A percentile compares a stretch with the other conserved stretches of the same genome.
phyloP scores from a whole-genome alignment of 1,140 invertebrate genomes.

The Leptinotarsa lineolata region DNA sequence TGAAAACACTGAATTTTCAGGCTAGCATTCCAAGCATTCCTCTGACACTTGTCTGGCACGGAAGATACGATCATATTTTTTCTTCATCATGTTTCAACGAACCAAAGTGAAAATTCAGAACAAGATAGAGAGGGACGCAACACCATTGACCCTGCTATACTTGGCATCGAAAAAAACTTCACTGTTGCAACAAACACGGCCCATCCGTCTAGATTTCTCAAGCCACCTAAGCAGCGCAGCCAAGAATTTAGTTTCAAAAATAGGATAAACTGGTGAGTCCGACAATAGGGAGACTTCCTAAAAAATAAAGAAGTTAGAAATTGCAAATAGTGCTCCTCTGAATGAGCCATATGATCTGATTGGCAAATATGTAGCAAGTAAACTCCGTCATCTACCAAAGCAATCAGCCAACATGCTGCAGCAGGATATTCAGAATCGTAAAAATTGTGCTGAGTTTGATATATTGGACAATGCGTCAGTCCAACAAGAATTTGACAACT shows the following conservation, averaged over 20 bases:
- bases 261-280: background rate
- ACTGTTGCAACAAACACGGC: constrained; percentile 3
- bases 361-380: constrained; percentile 36
- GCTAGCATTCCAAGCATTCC: too few species aligned
- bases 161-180: background rate
- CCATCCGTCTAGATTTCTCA: background rate
- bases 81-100: too few species aligned
- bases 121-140: background rate
- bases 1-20: too few species aligned
- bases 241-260: background rate
- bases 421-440: constrained; percentile 1
- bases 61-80: too few species aligned
- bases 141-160: constrained; percentile 4
- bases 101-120: constrained; percentile 11
- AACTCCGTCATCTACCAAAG: constrained; percentile 28
- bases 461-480: background rate
- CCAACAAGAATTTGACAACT: background rate
- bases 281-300: constrained; percentile 20
- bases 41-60: too few species aligned
- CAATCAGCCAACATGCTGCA: constrained; percentile 33
- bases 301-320: constrained; percentile 22
- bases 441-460: constrained; percentile 22
- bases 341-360: constrained; percentile 33
- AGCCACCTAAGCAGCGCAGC: background rate
- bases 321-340: constrained; percentile 28